Evolutionary conservation across 1,140 invertebrate species (phyloP), one percentile per base, ranked within the genome.

Genomic region (Euura lappo): DNA sequence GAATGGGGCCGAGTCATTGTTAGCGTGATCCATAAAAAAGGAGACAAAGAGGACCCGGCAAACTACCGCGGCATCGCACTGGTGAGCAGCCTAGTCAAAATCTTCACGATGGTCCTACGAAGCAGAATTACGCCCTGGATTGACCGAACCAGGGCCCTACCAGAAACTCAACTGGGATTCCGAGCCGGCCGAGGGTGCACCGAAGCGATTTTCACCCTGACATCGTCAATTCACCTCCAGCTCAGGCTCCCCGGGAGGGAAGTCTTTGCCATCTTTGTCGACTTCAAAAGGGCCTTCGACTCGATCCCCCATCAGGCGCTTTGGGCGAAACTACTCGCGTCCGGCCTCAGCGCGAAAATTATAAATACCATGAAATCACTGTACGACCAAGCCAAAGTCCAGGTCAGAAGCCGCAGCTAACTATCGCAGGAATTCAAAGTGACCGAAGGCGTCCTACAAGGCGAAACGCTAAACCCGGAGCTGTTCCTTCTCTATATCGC

Each of bases 1-100:
- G 44, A 44, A 2, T 76, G 64, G 70, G 73, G 60, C n/a, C 67
- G 64, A n/a, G 46, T 72, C 28, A 69, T 72, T 6, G 69, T 76
- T 43, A 66, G 74, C 43, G 45, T 71, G 64, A 70, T 77, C 43
- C 70, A 70, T 69, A 79, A 75, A 69, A 78, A 78, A 67, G 77
- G 78, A 13, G 72, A 77, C 51, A 66, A 13, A 64, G 46, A n/a
- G 10, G 71, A 75, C n/a, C 78, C 79, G 8, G 11, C 46, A 28
- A 82, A 82, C 64, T 81, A 79, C 66, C 66, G 80, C 67, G 75
- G 74, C 5, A 81, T 83, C 6, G 73, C 78, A 2, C 72, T 81
- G 8, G 13, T 81, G 0, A 79, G 81, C 69, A 69, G 68, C 13
- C 65, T 51, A n/a, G 60, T 73, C 3, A 82, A 83, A 75, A 42